Base-by-base conservation (phyloP, 2,888 invertebrate species). In the Synanthedon tipuliformis region DNA sequence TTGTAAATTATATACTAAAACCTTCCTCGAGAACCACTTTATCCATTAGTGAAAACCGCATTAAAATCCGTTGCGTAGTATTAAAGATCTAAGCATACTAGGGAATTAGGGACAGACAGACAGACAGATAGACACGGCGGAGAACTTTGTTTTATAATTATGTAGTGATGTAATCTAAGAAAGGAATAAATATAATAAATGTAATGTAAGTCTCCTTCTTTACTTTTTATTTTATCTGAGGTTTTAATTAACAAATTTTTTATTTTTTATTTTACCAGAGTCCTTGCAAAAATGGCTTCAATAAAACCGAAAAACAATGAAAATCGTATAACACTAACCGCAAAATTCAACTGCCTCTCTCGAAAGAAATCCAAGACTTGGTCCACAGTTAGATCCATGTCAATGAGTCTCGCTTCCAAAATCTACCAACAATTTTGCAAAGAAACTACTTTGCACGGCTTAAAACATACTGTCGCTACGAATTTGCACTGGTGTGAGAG, bases 401-500 rank as follows among this genome's bases (percentile, higher is more conserved):
- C 66, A 1, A 3, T 34, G 8, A 34, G 34, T 10, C 61, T 68
- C 1, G 57, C 59, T 1, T 70, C 66, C 55, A 54, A 52, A 15
- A 50, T 76, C 11, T 86, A 85, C 64, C 67, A 68, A n/a, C 69
- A 67, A 16, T 87, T 85, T 64, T 83, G 83, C 62, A 59, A 68
- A 53, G 84, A 86, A 59, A 87, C 87, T 15, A 78, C 81, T 0
- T 58, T 87, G 69, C 87, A 87, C 62, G 87, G 87, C 18, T 59
- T 85, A 51, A 83, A 82, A 58, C 85, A 86, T 75, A 84, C 85
- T 65, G 86, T 87, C 1, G 73, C 81, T 11, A 71, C 63, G 0
- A 69, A 76, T 58, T 64, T 81, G 3, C 83, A 85, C 68, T 79
- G 75, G 68, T 60, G 79, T 18, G 86, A 86, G 65, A 76, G 86